Evolutionary conservation across 1,140 invertebrate genomes (phyloP).

Genomic region (Brachionus sp.): DNA sequence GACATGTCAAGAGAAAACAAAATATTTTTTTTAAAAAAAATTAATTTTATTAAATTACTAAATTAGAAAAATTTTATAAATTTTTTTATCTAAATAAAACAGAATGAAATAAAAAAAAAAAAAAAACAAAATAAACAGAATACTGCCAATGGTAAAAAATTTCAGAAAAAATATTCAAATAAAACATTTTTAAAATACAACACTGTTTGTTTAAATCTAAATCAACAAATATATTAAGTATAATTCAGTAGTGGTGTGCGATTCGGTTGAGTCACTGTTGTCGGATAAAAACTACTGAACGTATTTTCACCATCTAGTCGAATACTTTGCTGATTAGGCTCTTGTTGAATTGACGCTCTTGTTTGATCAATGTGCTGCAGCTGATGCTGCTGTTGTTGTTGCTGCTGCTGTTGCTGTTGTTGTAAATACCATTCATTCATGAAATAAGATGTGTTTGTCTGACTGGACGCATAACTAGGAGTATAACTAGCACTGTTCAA

Average conservation of each 20-base stretch:
- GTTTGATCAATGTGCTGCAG: background rate
- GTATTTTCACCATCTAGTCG: background rate
- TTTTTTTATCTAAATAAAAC: background rate
- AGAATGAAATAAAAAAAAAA: background rate
- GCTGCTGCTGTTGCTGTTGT: constrained; percentile 16
- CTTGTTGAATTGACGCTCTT: background rate
- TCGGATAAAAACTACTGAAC: background rate
- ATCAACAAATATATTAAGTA: background rate
- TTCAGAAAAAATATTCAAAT: background rate
- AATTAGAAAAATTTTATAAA: background rate
- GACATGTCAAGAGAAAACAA: too few species aligned
- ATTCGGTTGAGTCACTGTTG: constrained; percentile 2
- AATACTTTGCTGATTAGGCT: background rate
- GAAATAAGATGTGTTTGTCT: constrained; percentile 12
- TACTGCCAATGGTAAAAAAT: constrained; percentile 19
- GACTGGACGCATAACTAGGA: background rate
- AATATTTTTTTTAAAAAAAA: background rate
- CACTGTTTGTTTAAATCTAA: constrained; percentile 13
- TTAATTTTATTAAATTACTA: constrained; percentile 4
- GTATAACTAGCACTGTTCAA: background rate
- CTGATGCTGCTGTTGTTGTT: constrained; percentile 22
- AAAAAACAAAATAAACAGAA: background rate
- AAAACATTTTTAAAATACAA: constrained; percentile 5
- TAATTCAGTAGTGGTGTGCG: background rate
- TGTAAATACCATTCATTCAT: constrained; percentile 15